Evolutionary conservation across 2,888 invertebrate genomes (phyloP).

Genomic region (Ischnura elegans): DNA sequence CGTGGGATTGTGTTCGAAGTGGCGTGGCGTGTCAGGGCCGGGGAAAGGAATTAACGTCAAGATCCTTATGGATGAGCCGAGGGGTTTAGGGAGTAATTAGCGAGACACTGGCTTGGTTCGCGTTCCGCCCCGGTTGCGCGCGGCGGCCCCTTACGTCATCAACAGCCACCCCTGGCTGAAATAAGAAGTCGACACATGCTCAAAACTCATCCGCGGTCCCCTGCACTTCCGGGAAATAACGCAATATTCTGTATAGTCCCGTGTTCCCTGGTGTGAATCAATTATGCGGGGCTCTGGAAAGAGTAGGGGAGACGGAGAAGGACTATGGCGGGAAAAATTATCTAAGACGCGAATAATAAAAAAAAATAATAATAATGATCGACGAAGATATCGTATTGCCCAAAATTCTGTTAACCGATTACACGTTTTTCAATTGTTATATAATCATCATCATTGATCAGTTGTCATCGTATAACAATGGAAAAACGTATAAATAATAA

Average conservation of each 20-base stretch:
- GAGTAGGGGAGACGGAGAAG: neutral
- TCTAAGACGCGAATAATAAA: too few species aligned
- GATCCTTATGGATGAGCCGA: slow-evolving; percentile 24
- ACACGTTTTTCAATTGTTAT: too few species aligned
- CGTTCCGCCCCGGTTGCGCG: neutral
- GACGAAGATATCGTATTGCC: too few species aligned
- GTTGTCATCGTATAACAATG: too few species aligned
- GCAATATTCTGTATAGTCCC: neutral
- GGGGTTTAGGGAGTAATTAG: slow-evolving; percentile 30
- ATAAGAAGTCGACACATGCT: neutral
- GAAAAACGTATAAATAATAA: too few species aligned
- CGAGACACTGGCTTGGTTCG: neutral
- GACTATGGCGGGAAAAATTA: too few species aligned
- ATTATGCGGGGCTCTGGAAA: neutral
- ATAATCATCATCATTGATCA: too few species aligned
- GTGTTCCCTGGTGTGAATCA: neutral
- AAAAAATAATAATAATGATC: too few species aligned
- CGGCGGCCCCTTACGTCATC: too few species aligned
- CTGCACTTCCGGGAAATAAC: slow-evolving; percentile 4
- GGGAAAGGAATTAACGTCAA: slow-evolving; percentile 24
- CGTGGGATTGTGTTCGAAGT: slow-evolving; percentile 8
- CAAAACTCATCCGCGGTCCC: neutral
- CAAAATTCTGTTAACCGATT: too few species aligned
- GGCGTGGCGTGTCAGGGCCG: slow-evolving; percentile 8
- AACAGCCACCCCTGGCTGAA: neutral